Conservation (phyloP, 2,888 invertebrate genomes). For the Rhopalosiphum nymphaeae region DNA sequence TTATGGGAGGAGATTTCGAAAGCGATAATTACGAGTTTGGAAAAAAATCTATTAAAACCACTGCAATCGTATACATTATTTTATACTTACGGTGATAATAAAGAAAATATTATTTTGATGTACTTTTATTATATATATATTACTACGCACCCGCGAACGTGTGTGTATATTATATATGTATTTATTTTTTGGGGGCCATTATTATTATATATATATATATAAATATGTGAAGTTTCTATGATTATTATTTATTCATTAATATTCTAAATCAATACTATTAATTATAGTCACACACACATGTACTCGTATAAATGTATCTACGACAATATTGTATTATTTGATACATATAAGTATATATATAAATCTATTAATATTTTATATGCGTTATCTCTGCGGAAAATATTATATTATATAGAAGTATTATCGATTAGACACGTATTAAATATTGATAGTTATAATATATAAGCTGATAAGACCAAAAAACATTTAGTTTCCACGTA, state of each 20-base stretch:
- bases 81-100: constrained; percentile 22
- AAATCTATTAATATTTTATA: neutral
- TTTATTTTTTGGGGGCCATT: neutral
- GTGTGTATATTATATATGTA: neutral
- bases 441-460: neutral
- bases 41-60: constrained; percentile 62
- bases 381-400: neutral
- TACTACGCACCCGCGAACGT: neutral
- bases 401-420: neutral
- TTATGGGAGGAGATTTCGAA: constrained; percentile 63
- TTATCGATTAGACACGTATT: neutral
- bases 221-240: neutral
- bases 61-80: constrained; percentile 36
- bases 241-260: constrained; percentile 37
- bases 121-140: neutral
- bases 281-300: neutral
- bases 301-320: neutral
- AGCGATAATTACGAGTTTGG: constrained; percentile 62
- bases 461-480: neutral
- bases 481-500: neutral
- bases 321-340: neutral
- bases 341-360: neutral
- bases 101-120: neutral
- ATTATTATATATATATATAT: neutral
- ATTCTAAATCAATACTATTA: neutral